Evolutionary conservation across 2,888 invertebrate species (phyloP).

Genomic region (Agrypnus murinus): DNA sequence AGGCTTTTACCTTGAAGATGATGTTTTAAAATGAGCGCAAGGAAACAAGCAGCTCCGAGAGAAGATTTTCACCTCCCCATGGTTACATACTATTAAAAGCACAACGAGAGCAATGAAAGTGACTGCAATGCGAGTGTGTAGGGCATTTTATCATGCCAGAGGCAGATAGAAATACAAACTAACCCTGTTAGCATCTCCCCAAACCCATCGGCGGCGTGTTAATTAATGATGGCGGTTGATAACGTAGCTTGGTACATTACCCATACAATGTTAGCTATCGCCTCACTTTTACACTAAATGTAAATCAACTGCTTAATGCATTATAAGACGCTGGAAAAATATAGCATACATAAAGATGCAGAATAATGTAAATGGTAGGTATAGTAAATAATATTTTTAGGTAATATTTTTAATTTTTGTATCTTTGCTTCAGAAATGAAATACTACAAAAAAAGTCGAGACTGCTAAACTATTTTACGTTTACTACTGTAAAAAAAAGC

Average conservation of each 20-base stretch:
- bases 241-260: conserved; percentile 59
- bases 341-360: no score
- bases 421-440: no score
- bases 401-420: no score
- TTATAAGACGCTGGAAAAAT: no score
- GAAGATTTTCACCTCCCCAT: neutral
- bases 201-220: conserved; percentile 54
- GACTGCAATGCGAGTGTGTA: neutral
- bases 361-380: no score
- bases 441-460: no score
- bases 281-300: conserved; percentile 21
- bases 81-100: conserved; percentile 23
- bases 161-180: conserved; percentile 28
- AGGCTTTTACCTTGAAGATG: conserved; percentile 6
- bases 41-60: neutral
- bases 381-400: no score
- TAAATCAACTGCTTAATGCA: conserved; percentile 15
- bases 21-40: conserved; percentile 13
- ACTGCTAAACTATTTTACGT: no score
- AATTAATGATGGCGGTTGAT: conserved; percentile 61
- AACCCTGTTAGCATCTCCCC: conserved; percentile 42
- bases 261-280: conserved; percentile 53
- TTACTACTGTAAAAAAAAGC: no score
- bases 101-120: conserved; percentile 24
- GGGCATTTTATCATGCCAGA: conserved; percentile 9